Evolutionary conservation across 1,140 invertebrate genomes (phyloP), one percentile per base, ranked within the genome.

Genomic region (Lerema accius): DNA sequence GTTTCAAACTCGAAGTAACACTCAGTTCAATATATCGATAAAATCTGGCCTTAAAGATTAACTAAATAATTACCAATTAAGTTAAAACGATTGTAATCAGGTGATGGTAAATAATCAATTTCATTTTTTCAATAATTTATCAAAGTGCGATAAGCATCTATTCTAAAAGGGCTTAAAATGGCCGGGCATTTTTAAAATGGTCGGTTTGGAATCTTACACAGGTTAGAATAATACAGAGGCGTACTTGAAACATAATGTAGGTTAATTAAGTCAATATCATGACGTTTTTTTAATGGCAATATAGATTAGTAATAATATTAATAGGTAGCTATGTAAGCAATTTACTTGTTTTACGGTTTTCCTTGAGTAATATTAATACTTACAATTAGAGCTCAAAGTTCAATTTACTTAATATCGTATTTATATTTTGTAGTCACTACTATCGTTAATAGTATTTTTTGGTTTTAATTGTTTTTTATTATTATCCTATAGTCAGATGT

Each of bases 11-110:
- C 19, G 5, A 23, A 23, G 19, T n/a, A 23, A 23, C 19, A 23
- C 2, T 23, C 2, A 23, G 19, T 6, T 32, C 28, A 26, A 17
- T 43, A 42, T 7, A 0, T 17, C 60, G 63, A 63, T 53, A 55
- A 9, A 28, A 68, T 68, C 67, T 69, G 37, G 17, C 46, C 56
- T 53, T 49, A 35, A 40, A 69, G 65, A 71, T 76, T 80, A 68
- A 75, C 69, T 80, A 77, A 80, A 82, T 82, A 84, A 82, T 79
- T 69, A 76, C 72, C 76, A 84, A 84, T 84, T 84, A 84, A 84
- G 76, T 65, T 67, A 66, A 65, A 65, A 55, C 68, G 82, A 84
- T 84, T 78, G 64, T 78, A 75, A 84, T 82, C 78, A 62, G 59
- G 67, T 63, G 64, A 74, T 74, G 55, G 58, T 67, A 62, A 71